Evolutionary conservation across 2,888 invertebrate species (phyloP).

Genomic region (Myopa tessellatipennis): DNA sequence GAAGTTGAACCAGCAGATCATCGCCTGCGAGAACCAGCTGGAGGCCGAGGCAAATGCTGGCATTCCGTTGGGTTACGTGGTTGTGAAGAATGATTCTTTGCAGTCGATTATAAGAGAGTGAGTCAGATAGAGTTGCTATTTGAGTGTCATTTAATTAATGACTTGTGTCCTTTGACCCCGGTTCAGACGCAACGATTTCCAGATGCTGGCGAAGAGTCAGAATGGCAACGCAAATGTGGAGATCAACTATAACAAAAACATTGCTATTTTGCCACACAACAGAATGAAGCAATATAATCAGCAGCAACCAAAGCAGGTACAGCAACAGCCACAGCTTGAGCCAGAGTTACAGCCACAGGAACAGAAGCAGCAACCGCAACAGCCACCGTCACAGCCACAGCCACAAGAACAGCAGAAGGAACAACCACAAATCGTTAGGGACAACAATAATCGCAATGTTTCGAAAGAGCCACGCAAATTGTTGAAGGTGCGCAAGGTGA

Average conservation of each 20-base stretch:
- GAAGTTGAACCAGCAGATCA: constrained; percentile 73
- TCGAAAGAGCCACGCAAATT: constrained; percentile 49
- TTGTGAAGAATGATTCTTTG: constrained; percentile 56
- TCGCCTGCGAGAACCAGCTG: constrained; percentile 64
- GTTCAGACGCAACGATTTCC: constrained; percentile 53
- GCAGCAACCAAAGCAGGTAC: constrained; percentile 20
- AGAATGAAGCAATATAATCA: constrained; percentile 38
- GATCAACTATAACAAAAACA: constrained; percentile 41
- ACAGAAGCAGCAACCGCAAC: not conserved
- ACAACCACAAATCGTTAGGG: not conserved
- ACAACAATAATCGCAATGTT: constrained; percentile 1
- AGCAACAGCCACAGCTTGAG: constrained; percentile 13
- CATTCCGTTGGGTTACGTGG: constrained; percentile 58
- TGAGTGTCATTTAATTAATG: not conserved
- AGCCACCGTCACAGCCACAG: constrained; percentile 18
- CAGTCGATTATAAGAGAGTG: constrained; percentile 60
- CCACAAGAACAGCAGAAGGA: constrained; percentile 32
- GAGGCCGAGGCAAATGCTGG: constrained; percentile 45
- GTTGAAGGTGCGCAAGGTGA: constrained; percentile 62
- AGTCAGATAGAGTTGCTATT: constrained; percentile 37
- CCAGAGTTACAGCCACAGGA: not conserved
- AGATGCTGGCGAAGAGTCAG: constrained; percentile 54
- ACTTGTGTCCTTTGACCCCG: constrained; percentile 9
- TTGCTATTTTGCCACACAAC: constrained; percentile 50
- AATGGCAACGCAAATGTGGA: not conserved